Percentiles rank a stretch among this genome's conserved stretches.
Evolutionary conservation across 2,797 vertebrate species (phyloP).

Genomic region (Mus caroli): DNA sequence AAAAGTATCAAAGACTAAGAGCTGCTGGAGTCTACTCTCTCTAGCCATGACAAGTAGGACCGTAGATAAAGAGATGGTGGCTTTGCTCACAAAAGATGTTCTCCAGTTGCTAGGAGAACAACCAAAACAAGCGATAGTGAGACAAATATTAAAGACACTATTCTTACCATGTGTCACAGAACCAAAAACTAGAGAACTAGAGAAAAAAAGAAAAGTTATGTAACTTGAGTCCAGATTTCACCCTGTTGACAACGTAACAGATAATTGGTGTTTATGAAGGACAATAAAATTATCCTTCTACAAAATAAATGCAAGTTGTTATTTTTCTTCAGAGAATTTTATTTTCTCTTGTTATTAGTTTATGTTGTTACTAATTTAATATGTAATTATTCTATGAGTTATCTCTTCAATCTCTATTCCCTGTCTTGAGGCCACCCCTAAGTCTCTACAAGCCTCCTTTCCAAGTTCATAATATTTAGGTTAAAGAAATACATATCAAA

Average conservation of each 20-base stretch:
- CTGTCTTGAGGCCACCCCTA: neutral
- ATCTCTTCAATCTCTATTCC: neutral
- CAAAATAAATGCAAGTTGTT: neutral
- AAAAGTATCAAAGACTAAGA: neutral
- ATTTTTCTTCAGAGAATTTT: neutral
- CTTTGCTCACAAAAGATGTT: neutral
- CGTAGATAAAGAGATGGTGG: neutral
- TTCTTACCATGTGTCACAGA: neutral
- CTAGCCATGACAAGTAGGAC: neutral
- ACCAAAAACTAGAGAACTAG: neutral
- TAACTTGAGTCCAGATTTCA: neutral
- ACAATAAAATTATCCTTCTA: neutral
- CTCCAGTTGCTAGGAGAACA: neutral
- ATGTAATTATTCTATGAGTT: neutral
- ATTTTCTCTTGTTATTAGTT: neutral
- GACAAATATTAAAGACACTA: neutral
- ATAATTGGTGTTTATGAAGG: neutral
- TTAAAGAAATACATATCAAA: neutral
- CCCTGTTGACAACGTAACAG: neutral
- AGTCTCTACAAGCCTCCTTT: neutral
- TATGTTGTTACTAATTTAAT: neutral
- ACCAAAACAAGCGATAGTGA: neutral
- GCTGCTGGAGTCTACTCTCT: neutral
- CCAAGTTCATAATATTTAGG: neutral
- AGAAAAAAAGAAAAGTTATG: neutral